phyloP scores from a whole-genome alignment of 2,113 vertebrate species.

The Pseudonaja textilis region DNA sequence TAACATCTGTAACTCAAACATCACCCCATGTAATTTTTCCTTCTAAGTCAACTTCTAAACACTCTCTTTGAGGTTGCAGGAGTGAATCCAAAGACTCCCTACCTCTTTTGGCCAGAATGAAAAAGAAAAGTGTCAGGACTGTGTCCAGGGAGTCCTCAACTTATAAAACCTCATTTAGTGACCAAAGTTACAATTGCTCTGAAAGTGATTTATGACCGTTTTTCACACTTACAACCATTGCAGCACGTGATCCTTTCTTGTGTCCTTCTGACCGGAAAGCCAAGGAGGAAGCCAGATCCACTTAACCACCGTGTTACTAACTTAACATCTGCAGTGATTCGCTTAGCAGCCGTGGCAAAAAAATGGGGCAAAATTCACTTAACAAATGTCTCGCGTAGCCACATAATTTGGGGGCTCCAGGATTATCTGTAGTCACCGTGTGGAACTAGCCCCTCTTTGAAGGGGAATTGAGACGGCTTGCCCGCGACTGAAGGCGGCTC shows the following conservation, averaged over 20 bases:
- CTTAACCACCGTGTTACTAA: no score
- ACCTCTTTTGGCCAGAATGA: constrained; percentile 14
- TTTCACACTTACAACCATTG: not conserved
- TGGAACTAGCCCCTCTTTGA: constrained; percentile 38
- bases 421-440: not conserved
- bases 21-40: not conserved
- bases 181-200: not conserved
- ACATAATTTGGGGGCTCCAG: not conserved
- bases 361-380: not conserved
- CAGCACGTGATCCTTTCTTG: not conserved
- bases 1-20: not conserved
- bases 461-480: constrained; percentile 30
- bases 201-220: not conserved
- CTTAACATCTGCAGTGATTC: not conserved
- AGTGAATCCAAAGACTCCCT: not conserved
- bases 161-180: not conserved
- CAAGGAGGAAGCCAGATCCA: no score
- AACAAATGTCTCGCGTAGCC: not conserved
- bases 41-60: not conserved
- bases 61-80: not conserved
- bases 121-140: constrained; percentile 29
- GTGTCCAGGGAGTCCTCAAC: not conserved
- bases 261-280: no score
- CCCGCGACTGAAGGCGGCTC: constrained; percentile 45
- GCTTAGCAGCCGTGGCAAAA: no score